Evolutionary conservation across 2,113 vertebrate genomes (phyloP).

Genomic region (Zonotrichia leucophrys): DNA sequence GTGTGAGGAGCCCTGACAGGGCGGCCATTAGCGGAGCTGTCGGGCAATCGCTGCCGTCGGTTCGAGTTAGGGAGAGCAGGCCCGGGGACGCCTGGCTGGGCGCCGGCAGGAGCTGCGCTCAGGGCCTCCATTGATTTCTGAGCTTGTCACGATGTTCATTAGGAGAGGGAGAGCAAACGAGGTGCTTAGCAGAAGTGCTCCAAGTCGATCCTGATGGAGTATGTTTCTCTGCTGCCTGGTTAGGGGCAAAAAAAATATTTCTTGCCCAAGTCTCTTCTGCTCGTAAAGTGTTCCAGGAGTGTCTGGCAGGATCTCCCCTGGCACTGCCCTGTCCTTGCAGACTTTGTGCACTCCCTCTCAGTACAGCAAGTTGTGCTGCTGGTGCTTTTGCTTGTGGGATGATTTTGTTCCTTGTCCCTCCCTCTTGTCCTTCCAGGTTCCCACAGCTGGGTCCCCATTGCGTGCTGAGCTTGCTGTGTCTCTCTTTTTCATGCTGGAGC

Average conservation of each 20-base stretch:
- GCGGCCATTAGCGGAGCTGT: constrained; percentile 19
- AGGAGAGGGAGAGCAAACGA: background rate
- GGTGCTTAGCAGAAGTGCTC: background rate
- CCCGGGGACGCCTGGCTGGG: background rate
- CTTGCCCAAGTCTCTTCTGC: background rate
- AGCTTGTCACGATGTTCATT: constrained; percentile 28
- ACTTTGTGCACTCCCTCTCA: background rate
- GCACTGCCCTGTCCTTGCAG: background rate
- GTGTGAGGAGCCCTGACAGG: background rate
- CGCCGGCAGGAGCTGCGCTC: background rate
- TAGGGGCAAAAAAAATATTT: background rate
- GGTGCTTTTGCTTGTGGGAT: background rate
- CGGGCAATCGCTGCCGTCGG: constrained; percentile 1
- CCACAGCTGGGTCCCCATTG: background rate
- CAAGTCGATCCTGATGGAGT: background rate
- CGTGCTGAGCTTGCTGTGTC: background rate
- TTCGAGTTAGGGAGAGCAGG: constrained; percentile 51
- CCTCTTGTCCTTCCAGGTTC: background rate
- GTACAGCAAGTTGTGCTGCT: background rate
- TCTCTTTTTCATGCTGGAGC: background rate
- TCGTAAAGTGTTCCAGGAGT: background rate
- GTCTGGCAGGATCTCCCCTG: background rate
- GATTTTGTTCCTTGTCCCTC: background rate
- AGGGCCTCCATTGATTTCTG: constrained; percentile 38
- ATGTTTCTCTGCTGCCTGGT: background rate